These are phyloP conservation scores for Sisor rabdophorus DNA, from an alignment of 2,113 vertebrate species.

Conservation along the genomic window DNA sequence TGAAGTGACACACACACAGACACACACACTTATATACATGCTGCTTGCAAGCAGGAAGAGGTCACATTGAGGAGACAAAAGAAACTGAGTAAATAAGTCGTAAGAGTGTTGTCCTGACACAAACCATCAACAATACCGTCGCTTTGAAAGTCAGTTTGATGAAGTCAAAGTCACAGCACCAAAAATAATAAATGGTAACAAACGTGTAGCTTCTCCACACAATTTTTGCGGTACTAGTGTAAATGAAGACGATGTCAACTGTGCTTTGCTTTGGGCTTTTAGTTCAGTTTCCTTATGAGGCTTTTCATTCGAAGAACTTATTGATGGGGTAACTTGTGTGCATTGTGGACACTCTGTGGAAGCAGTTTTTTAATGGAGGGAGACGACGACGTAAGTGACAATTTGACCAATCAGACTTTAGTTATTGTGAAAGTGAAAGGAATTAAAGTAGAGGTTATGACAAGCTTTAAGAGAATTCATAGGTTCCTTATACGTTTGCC, in stretches of 20 bases:
- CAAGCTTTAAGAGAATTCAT: no score
- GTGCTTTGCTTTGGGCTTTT: not conserved
- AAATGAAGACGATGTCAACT: no score
- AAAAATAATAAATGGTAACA: constrained; percentile 10
- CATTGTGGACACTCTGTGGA: not conserved
- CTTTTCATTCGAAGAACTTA: not conserved
- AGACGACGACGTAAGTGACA: not conserved
- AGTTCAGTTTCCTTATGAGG: not conserved
- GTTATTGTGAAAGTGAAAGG: not conserved
- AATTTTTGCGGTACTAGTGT: no score
- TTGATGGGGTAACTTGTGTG: no score
- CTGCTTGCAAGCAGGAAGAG: not conserved
- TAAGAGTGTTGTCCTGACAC: not conserved
- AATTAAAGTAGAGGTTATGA: not conserved
- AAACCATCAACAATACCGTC: constrained; percentile 10
- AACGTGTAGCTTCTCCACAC: not conserved
- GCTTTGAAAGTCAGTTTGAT: not conserved
- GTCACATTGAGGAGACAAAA: constrained; percentile 30
- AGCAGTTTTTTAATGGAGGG: not conserved
- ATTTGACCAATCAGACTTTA: not conserved
- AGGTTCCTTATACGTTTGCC: no score
- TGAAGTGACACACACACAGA: not conserved
- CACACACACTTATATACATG: not conserved
- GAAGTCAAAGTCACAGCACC: constrained; percentile 2
- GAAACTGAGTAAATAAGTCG: constrained; percentile 1